These are phyloP conservation scores for Cataglyphis albicans DNA, from an alignment of 2,888 invertebrate species.

Conservation along the genomic window DNA sequence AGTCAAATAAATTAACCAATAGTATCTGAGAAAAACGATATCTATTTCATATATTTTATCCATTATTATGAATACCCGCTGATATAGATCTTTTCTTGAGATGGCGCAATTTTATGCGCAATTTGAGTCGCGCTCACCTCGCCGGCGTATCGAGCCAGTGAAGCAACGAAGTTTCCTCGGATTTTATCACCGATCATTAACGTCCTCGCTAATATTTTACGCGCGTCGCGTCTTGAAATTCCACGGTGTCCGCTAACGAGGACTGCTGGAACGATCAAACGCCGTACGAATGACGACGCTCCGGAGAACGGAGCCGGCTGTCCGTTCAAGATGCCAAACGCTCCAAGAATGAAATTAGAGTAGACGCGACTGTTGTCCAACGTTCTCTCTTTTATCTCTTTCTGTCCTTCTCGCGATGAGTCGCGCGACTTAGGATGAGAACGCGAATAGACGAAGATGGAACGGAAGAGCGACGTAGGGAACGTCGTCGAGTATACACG, in stretches of 20 bases:
- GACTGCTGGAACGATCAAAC: constrained; percentile 65
- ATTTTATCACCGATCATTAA: constrained; percentile 67
- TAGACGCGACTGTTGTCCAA: constrained; percentile 63
- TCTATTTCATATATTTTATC: background rate
- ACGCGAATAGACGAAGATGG: constrained; percentile 37
- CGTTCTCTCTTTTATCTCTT: background rate
- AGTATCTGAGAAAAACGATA: constrained; percentile 2
- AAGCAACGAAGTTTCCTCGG: constrained; percentile 40
- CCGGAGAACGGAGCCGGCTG: constrained; percentile 37
- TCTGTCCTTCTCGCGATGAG: constrained; percentile 18
- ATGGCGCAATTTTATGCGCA: background rate
- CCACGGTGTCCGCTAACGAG: constrained; percentile 70
- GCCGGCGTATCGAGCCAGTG: background rate
- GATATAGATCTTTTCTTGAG: constrained; percentile 17
- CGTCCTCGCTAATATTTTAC: constrained; percentile 64
- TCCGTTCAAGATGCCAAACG: constrained; percentile 72
- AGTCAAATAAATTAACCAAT: constrained; percentile 3
- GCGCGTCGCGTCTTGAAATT: constrained; percentile 65
- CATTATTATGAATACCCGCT: background rate
- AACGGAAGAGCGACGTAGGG: constrained; percentile 50
- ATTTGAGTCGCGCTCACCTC: background rate
- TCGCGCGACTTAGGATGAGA: constrained; percentile 46
- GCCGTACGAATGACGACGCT: constrained; percentile 45
- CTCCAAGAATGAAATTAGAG: constrained; percentile 73
- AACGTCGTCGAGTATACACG: constrained; percentile 73